Conservation (phyloP, 2,888 invertebrate genomes). For the Alviniconcha strummeri region DNA sequence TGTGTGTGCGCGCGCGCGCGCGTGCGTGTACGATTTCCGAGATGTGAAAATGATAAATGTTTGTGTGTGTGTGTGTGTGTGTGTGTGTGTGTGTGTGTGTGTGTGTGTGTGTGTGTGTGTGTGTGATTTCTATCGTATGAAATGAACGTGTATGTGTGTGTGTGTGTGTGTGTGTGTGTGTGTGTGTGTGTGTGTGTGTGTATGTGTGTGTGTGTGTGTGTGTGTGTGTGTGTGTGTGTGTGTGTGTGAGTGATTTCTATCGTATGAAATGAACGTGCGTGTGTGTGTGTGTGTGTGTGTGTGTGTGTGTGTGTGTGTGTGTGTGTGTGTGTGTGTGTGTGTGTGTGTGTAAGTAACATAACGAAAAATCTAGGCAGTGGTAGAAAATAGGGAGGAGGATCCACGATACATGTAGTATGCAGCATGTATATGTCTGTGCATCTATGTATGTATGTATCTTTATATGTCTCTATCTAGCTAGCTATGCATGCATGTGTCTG, state of each 20-base stretch:
- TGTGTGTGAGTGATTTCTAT: background rate
- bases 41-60: background rate
- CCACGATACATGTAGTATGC: too few relatives aligned
- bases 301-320: conserved; percentile 3
- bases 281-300: conserved; percentile 3
- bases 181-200: conserved; percentile 1
- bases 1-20: background rate
- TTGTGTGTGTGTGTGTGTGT: conserved; percentile 9
- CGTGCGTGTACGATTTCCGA: background rate
- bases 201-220: conserved; percentile 8
- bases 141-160: background rate
- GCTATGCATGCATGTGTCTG: background rate
- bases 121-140: background rate
- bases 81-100: conserved; percentile 4
- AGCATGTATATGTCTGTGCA: background rate
- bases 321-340: background rate
- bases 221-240: background rate
- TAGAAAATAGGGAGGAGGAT: too few relatives aligned
- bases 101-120: conserved; percentile 13
- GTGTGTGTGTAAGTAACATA: background rate
- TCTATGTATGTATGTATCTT: background rate
- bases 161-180: conserved; percentile 7
- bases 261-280: background rate
- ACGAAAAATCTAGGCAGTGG: too few relatives aligned
- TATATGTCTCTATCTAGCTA: background rate